Percentiles rank a stretch among this genome's conserved stretches.
These are phyloP conservation scores for Holothuria glaberrima DNA, from an alignment of 35 echinoderm and acorn worm species.

Conservation along the genomic window DNA sequence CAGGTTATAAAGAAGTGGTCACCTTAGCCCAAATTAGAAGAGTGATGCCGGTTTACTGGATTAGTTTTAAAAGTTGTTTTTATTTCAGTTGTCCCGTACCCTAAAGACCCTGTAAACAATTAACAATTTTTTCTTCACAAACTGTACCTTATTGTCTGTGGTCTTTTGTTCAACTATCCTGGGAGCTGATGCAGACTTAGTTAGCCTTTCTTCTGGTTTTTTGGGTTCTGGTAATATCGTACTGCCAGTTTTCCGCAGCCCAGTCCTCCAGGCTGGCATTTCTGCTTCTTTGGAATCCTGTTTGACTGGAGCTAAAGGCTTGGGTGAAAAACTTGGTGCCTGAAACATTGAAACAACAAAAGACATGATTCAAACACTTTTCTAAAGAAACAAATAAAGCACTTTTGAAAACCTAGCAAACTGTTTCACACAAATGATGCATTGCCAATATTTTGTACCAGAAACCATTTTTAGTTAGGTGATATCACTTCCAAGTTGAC, in stretches of 20 bases:
- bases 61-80: not conserved
- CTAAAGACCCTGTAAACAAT: not conserved
- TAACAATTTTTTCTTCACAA: not conserved
- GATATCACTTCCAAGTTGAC: too few species aligned
- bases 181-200: conserved; percentile 77
- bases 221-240: conserved; percentile 89
- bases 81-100: not conserved
- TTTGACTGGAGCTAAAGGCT: conserved; percentile 76
- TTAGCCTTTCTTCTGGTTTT: conserved; percentile 86
- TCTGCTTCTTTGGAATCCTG: conserved; percentile 88
- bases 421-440: too few species aligned
- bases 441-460: too few species aligned
- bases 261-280: conserved; percentile 90
- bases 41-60: not conserved
- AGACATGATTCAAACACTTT: not conserved
- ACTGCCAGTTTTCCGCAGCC: conserved; percentile 94
- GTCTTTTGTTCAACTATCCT: conserved; percentile 51
- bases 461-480: too few species aligned
- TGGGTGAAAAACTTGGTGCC: conserved; percentile 97
- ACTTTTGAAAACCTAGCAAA: not conserved
- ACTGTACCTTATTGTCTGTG: conserved; percentile 46
- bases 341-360: conserved; percentile 15
- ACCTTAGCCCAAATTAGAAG: too few species aligned
- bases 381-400: not conserved
- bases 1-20: too few species aligned